These are phyloP conservation scores for Hoplias malabaricus DNA, from an alignment of 2,113 vertebrate species.

Conservation along the genomic window DNA sequence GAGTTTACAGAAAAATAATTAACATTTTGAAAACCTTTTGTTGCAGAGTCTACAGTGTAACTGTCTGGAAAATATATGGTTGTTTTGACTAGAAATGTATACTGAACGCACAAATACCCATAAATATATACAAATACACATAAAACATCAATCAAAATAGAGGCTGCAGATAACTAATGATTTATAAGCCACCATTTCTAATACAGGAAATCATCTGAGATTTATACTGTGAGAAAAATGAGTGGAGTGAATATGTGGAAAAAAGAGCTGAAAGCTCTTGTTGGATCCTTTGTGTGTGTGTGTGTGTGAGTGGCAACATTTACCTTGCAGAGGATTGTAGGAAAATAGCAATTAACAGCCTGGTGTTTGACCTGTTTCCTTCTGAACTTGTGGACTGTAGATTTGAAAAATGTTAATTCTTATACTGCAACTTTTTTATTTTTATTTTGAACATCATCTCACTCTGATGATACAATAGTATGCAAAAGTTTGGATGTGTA, in stretches of 20 bases:
- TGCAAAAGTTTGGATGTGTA: slow-evolving; percentile 36
- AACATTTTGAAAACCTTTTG: no score
- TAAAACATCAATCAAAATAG: no score
- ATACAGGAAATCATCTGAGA: not conserved
- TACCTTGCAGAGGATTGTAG: not conserved
- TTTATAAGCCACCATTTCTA: not conserved
- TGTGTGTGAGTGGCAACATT: not conserved
- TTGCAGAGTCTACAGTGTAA: no score
- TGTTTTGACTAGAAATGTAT: no score
- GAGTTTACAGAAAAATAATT: no score
- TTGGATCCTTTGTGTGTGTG: not conserved
- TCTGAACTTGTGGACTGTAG: not conserved
- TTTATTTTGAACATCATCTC: not conserved
- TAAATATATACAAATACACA: no score
- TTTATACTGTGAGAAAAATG: not conserved
- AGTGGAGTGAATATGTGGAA: not conserved
- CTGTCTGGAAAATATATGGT: no score
- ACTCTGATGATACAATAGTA: not conserved
- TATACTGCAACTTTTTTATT: slow-evolving; percentile 8
- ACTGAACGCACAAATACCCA: no score
- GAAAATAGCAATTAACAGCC: not conserved
- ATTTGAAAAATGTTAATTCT: not conserved
- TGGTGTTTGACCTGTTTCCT: not conserved
- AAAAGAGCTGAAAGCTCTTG: not conserved
- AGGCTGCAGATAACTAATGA: not conserved